phyloP scores from a whole-genome alignment of 2,797 vertebrate species.

The Triplophysa bombifrons region DNA sequence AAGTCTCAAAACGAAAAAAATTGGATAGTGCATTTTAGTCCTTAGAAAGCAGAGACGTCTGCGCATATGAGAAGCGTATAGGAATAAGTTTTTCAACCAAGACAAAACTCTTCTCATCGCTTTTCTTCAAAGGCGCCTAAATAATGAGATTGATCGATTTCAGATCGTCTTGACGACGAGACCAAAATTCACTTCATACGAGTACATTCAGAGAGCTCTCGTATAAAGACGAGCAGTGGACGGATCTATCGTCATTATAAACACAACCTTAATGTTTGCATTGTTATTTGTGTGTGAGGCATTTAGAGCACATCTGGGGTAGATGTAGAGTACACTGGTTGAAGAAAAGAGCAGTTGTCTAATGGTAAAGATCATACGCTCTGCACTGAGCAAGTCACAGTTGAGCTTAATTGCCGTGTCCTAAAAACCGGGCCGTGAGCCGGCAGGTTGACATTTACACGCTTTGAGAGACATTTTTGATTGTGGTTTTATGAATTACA shows the following conservation, averaged over 20 bases:
- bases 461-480: constrained; percentile 43
- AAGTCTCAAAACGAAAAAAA: not conserved
- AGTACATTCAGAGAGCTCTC: not conserved
- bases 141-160: constrained; percentile 51
- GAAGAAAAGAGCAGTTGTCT: constrained; percentile 36
- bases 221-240: constrained; percentile 6
- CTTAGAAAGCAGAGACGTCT: not conserved
- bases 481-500: constrained; percentile 49
- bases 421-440: constrained; percentile 21
- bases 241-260: constrained; percentile 13
- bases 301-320: constrained; percentile 17
- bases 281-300: constrained; percentile 35
- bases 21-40: not conserved
- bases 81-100: not conserved
- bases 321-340: constrained; percentile 9
- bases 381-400: constrained; percentile 1
- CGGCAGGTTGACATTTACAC: constrained; percentile 53
- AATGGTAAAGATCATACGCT: constrained; percentile 13
- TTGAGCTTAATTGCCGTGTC: constrained; percentile 45
- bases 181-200: not conserved
- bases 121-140: constrained; percentile 32
- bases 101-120: not conserved
- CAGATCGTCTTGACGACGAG: constrained; percentile 42
- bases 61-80: not conserved
- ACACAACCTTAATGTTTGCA: constrained; percentile 29